Evolutionary conservation across 1,140 invertebrate genomes (phyloP).

Genomic region (Trachymyrmex septentrionalis): DNA sequence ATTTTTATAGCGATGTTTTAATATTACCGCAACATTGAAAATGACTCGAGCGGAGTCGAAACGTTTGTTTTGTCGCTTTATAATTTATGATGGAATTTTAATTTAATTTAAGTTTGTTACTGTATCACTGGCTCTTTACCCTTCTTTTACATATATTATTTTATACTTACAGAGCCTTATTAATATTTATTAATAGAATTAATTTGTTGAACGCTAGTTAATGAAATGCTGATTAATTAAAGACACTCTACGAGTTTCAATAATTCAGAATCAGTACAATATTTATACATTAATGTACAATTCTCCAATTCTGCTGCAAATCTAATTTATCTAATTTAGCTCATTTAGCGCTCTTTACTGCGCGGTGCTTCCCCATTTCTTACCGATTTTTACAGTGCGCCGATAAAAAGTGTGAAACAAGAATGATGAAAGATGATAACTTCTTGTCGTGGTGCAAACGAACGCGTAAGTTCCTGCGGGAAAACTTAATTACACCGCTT

Average conservation of each 20-base stretch:
- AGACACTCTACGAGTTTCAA: background rate
- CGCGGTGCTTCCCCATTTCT: background rate
- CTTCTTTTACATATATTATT: too few species aligned
- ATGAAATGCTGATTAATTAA: conserved; percentile 4
- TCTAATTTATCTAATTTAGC: background rate
- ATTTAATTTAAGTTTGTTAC: too few species aligned
- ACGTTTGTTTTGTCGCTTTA: too few species aligned
- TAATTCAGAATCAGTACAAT: background rate
- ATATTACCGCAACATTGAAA: too few species aligned
- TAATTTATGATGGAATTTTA: too few species aligned
- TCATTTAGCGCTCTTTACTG: background rate
- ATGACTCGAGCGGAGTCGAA: too few species aligned
- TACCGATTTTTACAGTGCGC: background rate
- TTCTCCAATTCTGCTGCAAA: background rate
- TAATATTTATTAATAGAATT: too few species aligned
- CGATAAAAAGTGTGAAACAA: conserved; percentile 1
- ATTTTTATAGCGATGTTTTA: too few species aligned
- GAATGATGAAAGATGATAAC: conserved; percentile 1
- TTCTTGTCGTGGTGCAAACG: background rate
- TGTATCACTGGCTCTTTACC: too few species aligned
- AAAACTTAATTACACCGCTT: conserved; percentile 12
- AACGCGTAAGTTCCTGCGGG: background rate
- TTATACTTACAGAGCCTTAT: too few species aligned
- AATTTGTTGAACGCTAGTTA: background rate
- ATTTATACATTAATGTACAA: background rate